Evolutionary conservation across 2,797 vertebrate genomes (phyloP), one percentile per base, ranked within the genome.

Genomic region (Lithobates sylvaticus): DNA sequence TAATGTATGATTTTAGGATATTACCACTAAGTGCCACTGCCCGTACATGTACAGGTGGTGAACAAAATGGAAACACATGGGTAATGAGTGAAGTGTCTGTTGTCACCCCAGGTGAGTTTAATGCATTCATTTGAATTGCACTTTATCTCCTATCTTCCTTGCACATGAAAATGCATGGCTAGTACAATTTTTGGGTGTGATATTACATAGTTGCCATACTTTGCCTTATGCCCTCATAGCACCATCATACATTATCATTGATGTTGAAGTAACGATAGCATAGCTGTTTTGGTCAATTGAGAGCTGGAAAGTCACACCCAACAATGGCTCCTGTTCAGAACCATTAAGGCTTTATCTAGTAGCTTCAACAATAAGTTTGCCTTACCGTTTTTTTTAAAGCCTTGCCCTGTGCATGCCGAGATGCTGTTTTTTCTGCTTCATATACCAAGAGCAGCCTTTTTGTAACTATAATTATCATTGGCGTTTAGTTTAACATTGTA

Each of bases 1-100:
- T 58, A 15, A 29, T 58, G 26, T 76, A 23, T 39, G 58, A 39
- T 82, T 58, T 23, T 26, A 61, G 21, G 18, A 65, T 82, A 12
- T 67, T 67, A 39, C 81, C 71, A 72, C 36, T 54, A 73, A 27
- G 80, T 74, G 13, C 72, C 70, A 67, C 70, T 83, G 58, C 77
- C 69, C 10, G 69, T 39, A 71, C 29, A 71, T 71, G 69, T 73
- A 73, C 39, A 47, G 36, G 71, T 42, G 71, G 71, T 73, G 36
- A 73, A 73, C 71, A 73, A 47, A 39, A 73, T 73, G 71, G 71
- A 42, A 34, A 47, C 21, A 42, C 21, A n/a, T 26, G 71, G 23
- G 71, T 73, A 44, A 21, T 36, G 34, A 72, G 70, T 72, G 71
- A 73, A 73, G 39, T 72, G 70, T 3, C 70, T 72, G 70, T 23